A percentile compares a stretch with the other conserved stretches of the same genome.
Conservation (phyloP, 2,888 invertebrate species). For the Ennomos erosarius region DNA sequence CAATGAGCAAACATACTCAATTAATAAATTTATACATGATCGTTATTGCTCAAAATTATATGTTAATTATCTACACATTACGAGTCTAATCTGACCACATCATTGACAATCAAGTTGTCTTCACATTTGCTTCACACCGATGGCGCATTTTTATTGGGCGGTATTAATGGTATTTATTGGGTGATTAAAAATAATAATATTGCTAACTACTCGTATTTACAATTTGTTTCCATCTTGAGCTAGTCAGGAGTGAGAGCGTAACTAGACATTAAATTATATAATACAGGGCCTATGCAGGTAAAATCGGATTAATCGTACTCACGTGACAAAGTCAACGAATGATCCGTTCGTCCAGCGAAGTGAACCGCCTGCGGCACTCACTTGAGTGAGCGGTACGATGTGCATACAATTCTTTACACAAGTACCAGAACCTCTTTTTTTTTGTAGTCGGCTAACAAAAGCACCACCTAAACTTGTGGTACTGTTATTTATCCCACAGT, state of each 20-base stretch:
- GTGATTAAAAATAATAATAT: constrained; percentile 8
- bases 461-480: too few species aligned
- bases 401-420: too few species aligned
- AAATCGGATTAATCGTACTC: too few species aligned
- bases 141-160: too few species aligned
- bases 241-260: constrained; percentile 12
- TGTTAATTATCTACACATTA: not conserved
- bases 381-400: too few species aligned
- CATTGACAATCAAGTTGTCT: too few species aligned
- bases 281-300: not conserved
- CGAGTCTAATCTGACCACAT: not conserved
- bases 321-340: too few species aligned
- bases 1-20: constrained; percentile 23
- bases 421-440: too few species aligned
- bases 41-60: constrained; percentile 13
- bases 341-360: too few species aligned
- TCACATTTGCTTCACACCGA: too few species aligned
- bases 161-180: not conserved
- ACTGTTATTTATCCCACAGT: not conserved
- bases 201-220: constrained; percentile 26
- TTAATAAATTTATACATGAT: constrained; percentile 13
- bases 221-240: constrained; percentile 21
- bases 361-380: too few species aligned
- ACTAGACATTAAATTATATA: not conserved
- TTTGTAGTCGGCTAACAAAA: too few species aligned